Evolutionary conservation across 2,113 vertebrate species (phyloP), one percentile per base, ranked within the genome.

Genomic region (Actenoides hombroni): DNA sequence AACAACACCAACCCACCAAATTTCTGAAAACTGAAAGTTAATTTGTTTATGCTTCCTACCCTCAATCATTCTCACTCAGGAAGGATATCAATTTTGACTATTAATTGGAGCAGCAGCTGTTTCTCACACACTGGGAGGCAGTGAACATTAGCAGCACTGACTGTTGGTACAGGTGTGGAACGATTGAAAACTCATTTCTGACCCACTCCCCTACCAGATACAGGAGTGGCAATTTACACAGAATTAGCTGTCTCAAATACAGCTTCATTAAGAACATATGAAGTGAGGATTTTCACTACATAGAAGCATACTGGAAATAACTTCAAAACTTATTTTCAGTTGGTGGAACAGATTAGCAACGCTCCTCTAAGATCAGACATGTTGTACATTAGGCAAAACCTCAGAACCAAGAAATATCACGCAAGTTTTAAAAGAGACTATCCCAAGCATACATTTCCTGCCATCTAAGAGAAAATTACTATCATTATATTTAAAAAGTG

Each of bases 101-200:
- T 94, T 96, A 91, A 86, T 94, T 87, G 94, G 71, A 67, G 76
- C 5, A 1, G 54, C 35, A 70, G 75, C 82, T 84, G 90, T 76
- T 91, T 40, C 67, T 86, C 80, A 40, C 73, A 54, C 42, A 6
- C 26, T 87, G 94, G 86, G 95, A 94, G 79, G 25, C 90, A 91
- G 84, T 12, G 68, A 81, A 44, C 65, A 70, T 5, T 13, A 65
- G 28, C 64, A 84, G 40, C 54, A 2, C 86, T 64, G 74, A 57
- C 85, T 85, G 91, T 76, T 74, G 93, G 73, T 79, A 59, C 79
- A 88, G 97, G 77, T 96, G 92, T 71, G 82, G 64, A 83, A 7
- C 8, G 63, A 70, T 2, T 53, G 63, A 54, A 76, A 91, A 88
- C 40, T 82, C 92, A 76, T 95, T 96, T 88, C 65, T 37, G 88